Percentiles rank a stretch among this genome's conserved stretches.
These are phyloP conservation scores for Gobius niger DNA, from an alignment of 2,113 vertebrate species.

Conservation along the genomic window DNA sequence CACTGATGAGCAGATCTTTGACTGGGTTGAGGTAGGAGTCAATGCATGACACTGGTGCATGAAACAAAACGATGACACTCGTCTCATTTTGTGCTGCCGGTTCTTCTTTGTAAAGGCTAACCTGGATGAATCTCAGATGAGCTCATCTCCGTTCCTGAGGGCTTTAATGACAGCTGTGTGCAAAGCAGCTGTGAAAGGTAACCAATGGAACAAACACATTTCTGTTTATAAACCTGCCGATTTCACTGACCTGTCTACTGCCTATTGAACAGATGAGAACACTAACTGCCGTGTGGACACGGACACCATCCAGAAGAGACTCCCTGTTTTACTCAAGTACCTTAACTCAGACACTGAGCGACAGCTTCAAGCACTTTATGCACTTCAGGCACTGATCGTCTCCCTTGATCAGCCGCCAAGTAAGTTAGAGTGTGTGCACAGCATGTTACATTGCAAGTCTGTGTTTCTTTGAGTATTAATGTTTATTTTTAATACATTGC, in stretches of 20 bases:
- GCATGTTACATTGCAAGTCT: background rate
- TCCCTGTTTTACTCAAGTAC: slow-evolving; percentile 98
- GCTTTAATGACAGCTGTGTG: slow-evolving; percentile 98
- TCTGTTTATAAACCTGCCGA: slow-evolving; percentile 14
- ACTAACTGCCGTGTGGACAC: slow-evolving; percentile 92
- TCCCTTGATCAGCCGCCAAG: slow-evolving; percentile 97
- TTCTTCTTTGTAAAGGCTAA: slow-evolving; percentile 82
- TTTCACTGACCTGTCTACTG: slow-evolving; percentile 22
- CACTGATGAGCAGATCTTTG: slow-evolving; percentile 96
- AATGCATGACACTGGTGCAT: background rate
- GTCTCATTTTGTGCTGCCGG: background rate
- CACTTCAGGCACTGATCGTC: slow-evolving; percentile 97
- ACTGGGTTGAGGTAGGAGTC: slow-evolving; percentile 92
- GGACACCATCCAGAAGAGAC: slow-evolving; percentile 91
- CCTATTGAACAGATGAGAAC: slow-evolving; percentile 82
- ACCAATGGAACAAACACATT: slow-evolving; percentile 33
- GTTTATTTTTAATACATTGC: background rate
- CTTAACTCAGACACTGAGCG: slow-evolving; percentile 97
- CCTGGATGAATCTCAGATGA: slow-evolving; percentile 94
- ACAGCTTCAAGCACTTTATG: slow-evolving; percentile 99
- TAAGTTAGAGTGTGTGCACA: slow-evolving; percentile 75
- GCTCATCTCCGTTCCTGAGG: slow-evolving; percentile 95
- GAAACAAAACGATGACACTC: background rate
- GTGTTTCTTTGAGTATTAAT: background rate
- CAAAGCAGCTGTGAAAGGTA: slow-evolving; percentile 97